Percentiles rank a stretch among this genome's conserved stretches.
Conservation (phyloP, 1,140 invertebrate species). For the Drosophila mayri region DNA sequence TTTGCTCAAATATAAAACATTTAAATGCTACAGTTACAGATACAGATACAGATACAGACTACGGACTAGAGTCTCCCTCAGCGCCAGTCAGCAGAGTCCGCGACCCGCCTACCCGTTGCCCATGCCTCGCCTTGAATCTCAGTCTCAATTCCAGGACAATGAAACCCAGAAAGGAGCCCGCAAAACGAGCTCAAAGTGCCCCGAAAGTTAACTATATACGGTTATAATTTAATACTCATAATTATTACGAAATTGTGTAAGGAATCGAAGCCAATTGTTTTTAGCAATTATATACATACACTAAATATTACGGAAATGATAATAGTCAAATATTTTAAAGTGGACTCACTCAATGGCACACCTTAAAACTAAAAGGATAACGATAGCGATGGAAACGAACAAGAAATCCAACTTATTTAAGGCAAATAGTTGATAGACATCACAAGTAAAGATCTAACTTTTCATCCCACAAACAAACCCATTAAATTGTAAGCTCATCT, state of each 20-base stretch:
- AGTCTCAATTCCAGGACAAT: constrained; percentile 25
- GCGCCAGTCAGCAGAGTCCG: constrained; percentile 20
- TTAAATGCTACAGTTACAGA: constrained; percentile 52
- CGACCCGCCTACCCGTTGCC: constrained; percentile 16
- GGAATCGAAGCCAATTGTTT: constrained; percentile 80
- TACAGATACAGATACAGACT: constrained; percentile 8
- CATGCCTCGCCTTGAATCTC: constrained; percentile 44
- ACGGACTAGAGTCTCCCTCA: constrained; percentile 29
- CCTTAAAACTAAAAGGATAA: constrained; percentile 26
- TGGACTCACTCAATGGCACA: constrained; percentile 59
- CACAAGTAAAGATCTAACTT: constrained; percentile 36
- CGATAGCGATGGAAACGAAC: constrained; percentile 20
- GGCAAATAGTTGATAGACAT: constrained; percentile 51
- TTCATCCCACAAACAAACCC: constrained; percentile 44
- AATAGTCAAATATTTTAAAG: constrained; percentile 53
- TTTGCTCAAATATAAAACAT: constrained; percentile 76
- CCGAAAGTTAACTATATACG: constrained; percentile 63
- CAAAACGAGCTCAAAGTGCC: constrained; percentile 59
- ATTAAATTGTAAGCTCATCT: constrained; percentile 69
- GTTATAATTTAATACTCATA: constrained; percentile 44
- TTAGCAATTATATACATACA: constrained; percentile 77
- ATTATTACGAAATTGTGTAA: constrained; percentile 42
- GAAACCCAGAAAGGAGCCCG: constrained; percentile 39
- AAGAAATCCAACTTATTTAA: constrained; percentile 38
- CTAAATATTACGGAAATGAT: constrained; percentile 39